phyloP scores from a whole-genome alignment of 2,888 invertebrate species.

The Melanostoma scalare region DNA sequence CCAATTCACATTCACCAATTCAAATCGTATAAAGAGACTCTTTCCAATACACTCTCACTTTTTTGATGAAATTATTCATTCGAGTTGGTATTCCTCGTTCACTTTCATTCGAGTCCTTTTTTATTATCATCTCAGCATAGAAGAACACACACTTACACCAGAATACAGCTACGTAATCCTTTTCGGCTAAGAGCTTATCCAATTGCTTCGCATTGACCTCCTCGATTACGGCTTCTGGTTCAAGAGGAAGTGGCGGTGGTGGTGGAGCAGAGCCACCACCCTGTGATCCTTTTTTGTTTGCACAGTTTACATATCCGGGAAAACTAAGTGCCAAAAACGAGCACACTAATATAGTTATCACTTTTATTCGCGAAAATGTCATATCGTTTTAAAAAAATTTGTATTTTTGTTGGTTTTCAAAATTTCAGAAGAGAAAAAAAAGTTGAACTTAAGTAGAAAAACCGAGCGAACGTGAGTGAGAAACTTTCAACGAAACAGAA shows the following conservation, averaged over 20 bases:
- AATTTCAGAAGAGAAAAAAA: constrained; percentile 40
- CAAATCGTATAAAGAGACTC: neutral
- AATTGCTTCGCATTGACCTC: constrained; percentile 96
- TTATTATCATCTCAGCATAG: constrained; percentile 18
- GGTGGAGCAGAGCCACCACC: constrained; percentile 76
- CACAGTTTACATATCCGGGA: constrained; percentile 82
- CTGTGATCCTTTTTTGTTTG: constrained; percentile 80
- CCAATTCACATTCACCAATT: constrained; percentile 22
- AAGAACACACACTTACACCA: constrained; percentile 91
- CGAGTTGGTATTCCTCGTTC: constrained; percentile 39
- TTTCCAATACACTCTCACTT: constrained; percentile 53
- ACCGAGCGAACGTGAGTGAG: constrained; percentile 61
- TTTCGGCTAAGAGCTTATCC: constrained; percentile 93
- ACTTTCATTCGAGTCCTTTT: constrained; percentile 39
- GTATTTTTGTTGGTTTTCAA: constrained; percentile 60
- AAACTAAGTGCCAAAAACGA: constrained; percentile 81
- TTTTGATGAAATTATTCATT: constrained; percentile 64
- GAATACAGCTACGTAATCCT: constrained; percentile 97
- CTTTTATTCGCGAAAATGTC: constrained; percentile 82
- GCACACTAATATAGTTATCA: constrained; percentile 81
- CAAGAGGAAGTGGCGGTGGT: constrained; percentile 79
- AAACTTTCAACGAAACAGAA: constrained; percentile 41
- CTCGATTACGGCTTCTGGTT: constrained; percentile 91
- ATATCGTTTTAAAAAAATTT: constrained; percentile 75
- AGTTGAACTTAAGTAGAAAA: constrained; percentile 27